Evolutionary conservation across 1,140 invertebrate genomes (phyloP).

Genomic region (Thrips palmi): DNA sequence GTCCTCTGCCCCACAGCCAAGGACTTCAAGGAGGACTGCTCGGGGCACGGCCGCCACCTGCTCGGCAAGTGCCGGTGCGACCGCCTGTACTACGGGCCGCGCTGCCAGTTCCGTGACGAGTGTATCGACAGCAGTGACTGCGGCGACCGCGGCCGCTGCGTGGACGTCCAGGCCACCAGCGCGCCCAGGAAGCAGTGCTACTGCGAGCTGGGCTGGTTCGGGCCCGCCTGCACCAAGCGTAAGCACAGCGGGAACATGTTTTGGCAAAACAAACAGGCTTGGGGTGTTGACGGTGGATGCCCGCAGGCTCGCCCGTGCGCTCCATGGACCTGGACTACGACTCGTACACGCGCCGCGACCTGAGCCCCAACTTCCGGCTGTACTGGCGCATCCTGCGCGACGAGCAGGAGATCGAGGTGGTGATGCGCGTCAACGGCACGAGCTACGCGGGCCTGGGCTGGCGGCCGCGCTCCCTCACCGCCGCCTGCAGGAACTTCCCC

Average conservation of each 20-base stretch:
- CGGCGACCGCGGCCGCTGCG: constrained; percentile 62
- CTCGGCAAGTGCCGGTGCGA: constrained; percentile 65
- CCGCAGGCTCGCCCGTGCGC: constrained; percentile 44
- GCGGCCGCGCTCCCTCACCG: constrained; percentile 50
- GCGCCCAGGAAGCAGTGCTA: constrained; percentile 72
- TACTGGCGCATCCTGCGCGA: constrained; percentile 71
- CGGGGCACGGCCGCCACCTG: constrained; percentile 57
- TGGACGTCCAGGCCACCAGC: constrained; percentile 57
- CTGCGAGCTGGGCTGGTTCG: constrained; percentile 73
- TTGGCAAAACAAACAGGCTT: not conserved
- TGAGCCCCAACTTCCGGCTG: constrained; percentile 51
- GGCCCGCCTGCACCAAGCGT: constrained; percentile 57
- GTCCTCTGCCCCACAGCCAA: constrained; percentile 27
- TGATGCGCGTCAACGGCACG: constrained; percentile 63
- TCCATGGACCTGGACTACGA: constrained; percentile 40
- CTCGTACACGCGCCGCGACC: constrained; percentile 44
- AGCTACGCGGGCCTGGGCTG: constrained; percentile 75
- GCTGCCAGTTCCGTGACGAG: constrained; percentile 72
- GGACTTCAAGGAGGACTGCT: constrained; percentile 62
- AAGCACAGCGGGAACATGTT: constrained; percentile 21
- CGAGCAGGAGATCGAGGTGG: constrained; percentile 62
- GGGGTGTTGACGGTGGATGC: no score
- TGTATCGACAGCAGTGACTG: constrained; percentile 69
- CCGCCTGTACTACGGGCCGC: constrained; percentile 53
- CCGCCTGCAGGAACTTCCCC: constrained; percentile 61